These are phyloP conservation scores for Chaetophractus vellerosus DNA, from an alignment of 2,797 vertebrate genomes.

Conservation along the genomic window DNA sequence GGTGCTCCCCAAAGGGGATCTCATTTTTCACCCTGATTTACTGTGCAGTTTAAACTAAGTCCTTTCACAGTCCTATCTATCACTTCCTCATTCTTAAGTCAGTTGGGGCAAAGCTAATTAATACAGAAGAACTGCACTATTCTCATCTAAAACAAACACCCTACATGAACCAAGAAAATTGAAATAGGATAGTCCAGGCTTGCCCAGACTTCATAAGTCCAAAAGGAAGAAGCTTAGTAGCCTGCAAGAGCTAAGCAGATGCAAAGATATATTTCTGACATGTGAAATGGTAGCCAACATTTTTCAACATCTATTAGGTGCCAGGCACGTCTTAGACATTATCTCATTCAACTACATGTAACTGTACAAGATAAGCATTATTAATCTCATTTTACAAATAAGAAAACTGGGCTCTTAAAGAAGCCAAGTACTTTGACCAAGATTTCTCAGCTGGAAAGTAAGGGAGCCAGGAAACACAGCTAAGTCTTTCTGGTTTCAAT, in stretches of 20 bases:
- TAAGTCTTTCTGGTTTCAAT: slow-evolving; percentile 49
- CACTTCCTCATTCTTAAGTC: slow-evolving; percentile 28
- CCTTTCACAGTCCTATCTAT: neutral
- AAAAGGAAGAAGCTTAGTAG: neutral
- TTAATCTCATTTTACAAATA: slow-evolving; percentile 76
- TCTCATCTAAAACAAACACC: slow-evolving; percentile 52
- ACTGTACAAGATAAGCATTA: slow-evolving; percentile 53
- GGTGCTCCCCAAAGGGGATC: accelerated
- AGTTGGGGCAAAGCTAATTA: neutral
- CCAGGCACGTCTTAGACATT: slow-evolving; percentile 75
- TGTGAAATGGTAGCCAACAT: neutral
- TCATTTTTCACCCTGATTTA: neutral
- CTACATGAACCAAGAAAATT: neutral
- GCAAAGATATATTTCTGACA: slow-evolving; percentile 25
- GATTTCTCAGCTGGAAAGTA: slow-evolving; percentile 57
- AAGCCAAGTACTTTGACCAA: slow-evolving; percentile 69
- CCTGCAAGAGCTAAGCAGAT: neutral
- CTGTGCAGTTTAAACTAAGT: neutral
- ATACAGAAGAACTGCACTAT: neutral
- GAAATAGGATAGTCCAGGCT: neutral
- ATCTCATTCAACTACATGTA: slow-evolving; percentile 70
- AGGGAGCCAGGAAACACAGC: slow-evolving; percentile 7
- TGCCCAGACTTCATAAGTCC: neutral
- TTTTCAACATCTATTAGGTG: neutral
- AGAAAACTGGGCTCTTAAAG: slow-evolving; percentile 67